phyloP scores from a whole-genome alignment of 2,797 vertebrate species.

The Thamnophis elegans region DNA sequence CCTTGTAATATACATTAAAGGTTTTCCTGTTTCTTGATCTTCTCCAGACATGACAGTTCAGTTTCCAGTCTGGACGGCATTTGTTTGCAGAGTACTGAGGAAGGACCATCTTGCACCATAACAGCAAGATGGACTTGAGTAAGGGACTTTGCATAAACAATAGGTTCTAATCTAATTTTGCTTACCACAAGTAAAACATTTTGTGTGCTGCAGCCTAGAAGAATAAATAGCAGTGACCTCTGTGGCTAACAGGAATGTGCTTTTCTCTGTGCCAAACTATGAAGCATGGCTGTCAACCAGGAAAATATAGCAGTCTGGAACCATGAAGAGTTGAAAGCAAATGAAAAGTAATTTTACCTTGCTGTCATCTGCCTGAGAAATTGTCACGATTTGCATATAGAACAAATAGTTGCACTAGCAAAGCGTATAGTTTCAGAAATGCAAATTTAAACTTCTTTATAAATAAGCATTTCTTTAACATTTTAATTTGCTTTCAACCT shows the following conservation, averaged over 20 bases:
- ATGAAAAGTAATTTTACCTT: slow-evolving; percentile 19
- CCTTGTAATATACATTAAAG: background rate
- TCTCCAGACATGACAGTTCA: background rate
- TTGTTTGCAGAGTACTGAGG: background rate
- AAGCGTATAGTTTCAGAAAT: slow-evolving; percentile 23
- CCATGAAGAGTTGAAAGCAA: slow-evolving; percentile 27
- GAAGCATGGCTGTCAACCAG: background rate
- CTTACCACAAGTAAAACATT: background rate
- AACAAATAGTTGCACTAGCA: slow-evolving; percentile 31
- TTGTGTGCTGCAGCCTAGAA: background rate
- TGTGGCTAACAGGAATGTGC: background rate
- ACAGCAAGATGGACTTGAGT: background rate
- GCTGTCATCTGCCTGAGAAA: background rate
- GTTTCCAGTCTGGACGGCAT: background rate
- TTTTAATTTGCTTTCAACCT: slow-evolving; percentile 22
- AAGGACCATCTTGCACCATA: background rate
- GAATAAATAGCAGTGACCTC: background rate
- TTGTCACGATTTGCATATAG: slow-evolving; percentile 27
- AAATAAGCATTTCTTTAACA: slow-evolving; percentile 31
- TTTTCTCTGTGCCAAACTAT: background rate
- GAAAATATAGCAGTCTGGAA: background rate
- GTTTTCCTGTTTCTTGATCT: background rate
- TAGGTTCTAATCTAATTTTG: background rate
- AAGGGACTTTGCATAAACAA: background rate
- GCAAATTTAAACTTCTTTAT: slow-evolving; percentile 35